A percentile compares a stretch with the other conserved stretches of the same genome.
Evolutionary conservation across 2,888 invertebrate genomes (phyloP).

Genomic region (Brachyptera risi): DNA sequence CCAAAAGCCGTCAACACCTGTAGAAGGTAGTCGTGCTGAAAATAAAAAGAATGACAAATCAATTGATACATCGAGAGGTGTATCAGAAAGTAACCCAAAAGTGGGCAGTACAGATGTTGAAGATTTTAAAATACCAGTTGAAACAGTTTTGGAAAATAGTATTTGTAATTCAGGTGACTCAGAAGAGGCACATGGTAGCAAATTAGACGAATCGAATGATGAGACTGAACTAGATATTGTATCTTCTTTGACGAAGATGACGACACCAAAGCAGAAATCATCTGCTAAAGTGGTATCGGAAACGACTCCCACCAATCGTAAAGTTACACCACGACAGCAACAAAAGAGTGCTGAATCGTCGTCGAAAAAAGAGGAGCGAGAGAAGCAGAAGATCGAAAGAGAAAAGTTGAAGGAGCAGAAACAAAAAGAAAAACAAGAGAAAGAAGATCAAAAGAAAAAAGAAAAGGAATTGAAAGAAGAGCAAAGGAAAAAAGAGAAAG

Average conservation of each 20-base stretch:
- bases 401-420: constrained; percentile 50
- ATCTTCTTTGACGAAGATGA: too few relatives aligned
- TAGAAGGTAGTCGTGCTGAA: too few relatives aligned
- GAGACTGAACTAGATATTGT: background rate
- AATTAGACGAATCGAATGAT: background rate
- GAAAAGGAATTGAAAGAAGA: constrained; percentile 42
- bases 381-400: too few relatives aligned
- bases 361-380: too few relatives aligned
- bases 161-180: too few relatives aligned
- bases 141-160: too few relatives aligned
- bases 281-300: background rate
- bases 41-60: too few relatives aligned
- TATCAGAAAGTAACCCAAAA: too few relatives aligned
- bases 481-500: constrained; percentile 46
- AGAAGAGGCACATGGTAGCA: background rate
- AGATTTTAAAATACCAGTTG: too few relatives aligned
- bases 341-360: constrained; percentile 38
- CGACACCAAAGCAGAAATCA: background rate
- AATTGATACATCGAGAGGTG: too few relatives aligned
- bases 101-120: too few relatives aligned
- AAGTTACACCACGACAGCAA: constrained; percentile 11
- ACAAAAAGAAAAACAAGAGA: constrained; percentile 52
- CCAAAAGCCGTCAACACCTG: too few relatives aligned
- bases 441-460: constrained; percentile 50
- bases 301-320: background rate